Conservation (phyloP, 1,140 invertebrate genomes). For the Hypothenemus hampei region DNA sequence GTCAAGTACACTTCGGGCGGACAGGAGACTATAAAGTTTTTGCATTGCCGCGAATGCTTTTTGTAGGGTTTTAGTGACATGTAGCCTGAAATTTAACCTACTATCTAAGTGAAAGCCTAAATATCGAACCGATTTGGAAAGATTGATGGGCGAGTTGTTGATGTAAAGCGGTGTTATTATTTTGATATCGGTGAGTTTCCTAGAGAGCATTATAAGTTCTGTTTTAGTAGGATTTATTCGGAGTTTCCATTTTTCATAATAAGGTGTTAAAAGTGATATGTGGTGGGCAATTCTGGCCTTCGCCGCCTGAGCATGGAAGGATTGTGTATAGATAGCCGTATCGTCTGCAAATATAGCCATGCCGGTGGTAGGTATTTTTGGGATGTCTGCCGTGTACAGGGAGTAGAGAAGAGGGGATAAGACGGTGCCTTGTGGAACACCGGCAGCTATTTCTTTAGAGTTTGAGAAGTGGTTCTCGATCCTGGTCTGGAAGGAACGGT, state of each 20-base stretch:
- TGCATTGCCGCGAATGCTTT: not conserved
- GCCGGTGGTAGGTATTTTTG: constrained; percentile 17
- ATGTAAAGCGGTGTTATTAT: not conserved
- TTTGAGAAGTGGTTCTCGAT: constrained; percentile 22
- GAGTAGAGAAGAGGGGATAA: constrained; percentile 30
- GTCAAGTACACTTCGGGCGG: not conserved
- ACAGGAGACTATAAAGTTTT: not conserved
- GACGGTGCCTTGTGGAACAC: constrained; percentile 34
- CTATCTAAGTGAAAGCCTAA: no score
- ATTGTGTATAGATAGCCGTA: constrained; percentile 33
- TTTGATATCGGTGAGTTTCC: constrained; percentile 1
- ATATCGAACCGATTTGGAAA: no score
- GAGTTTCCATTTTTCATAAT: constrained; percentile 14
- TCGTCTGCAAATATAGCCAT: constrained; percentile 39
- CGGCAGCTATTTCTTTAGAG: constrained; percentile 25
- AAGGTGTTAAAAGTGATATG: constrained; percentile 1
- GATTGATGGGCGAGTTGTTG: no score
- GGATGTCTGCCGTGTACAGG: constrained; percentile 32
- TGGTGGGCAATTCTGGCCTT: constrained; percentile 1
- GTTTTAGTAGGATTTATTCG: constrained; percentile 18
- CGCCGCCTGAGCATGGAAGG: constrained; percentile 16
- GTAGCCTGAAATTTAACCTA: not conserved
- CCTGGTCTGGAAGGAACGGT: constrained; percentile 33
- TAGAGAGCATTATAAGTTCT: not conserved
- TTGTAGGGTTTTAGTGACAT: not conserved